Base-by-base conservation (phyloP, 2,888 invertebrate genomes). In the Toxonevra muliebris region DNA sequence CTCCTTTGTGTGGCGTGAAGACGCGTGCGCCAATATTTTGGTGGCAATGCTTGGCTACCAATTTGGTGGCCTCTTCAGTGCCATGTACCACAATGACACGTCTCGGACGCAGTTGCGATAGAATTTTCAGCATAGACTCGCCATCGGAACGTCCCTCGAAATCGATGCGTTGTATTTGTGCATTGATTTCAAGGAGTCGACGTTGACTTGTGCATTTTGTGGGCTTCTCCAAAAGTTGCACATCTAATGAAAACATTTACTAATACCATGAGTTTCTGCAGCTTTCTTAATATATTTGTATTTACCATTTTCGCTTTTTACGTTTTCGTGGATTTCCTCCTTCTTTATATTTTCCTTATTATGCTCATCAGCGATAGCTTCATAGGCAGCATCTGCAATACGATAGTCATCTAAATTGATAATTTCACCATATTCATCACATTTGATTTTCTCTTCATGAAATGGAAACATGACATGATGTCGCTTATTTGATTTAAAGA, bases 401-500 rank as follows among this genome's bases (percentile, higher is more conserved):
- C 93, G 91, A 84, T 95, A 97, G 79, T 97, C 96, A 86, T 97
- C 97, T 0, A 94, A 90, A 86, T 93, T 90, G 65, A 99, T 93
- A 53, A 96, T 90, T 86, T 98, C 98, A 0, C 99, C 98, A 81
- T 98, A 99, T 82, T 98, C 98, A 78, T 98, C 98, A 79, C 90
- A 90, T 82, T 95, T 91, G 41, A 96, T 89, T 81, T 96, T 92
- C 70, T 97, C 97, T 83, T 98, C 98, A 57, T 92, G 90, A 81
- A 92, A 94, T 1, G 98, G 98, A 86, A 94, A 99, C 95, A 98
- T 98, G 0, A 97, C 97, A 84, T 96, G 94, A 77, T 96, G 94
- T 66, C 96, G 93, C 86, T 96, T 94, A 65, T 91, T 92, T 2
- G 91, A 92, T 83, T 95, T 95, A 82, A 95, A 95, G 80, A 95